Evolutionary conservation across 1,140 invertebrate species (phyloP), one percentile per base, ranked within the genome.

Genomic region (Psix sp.): DNA sequence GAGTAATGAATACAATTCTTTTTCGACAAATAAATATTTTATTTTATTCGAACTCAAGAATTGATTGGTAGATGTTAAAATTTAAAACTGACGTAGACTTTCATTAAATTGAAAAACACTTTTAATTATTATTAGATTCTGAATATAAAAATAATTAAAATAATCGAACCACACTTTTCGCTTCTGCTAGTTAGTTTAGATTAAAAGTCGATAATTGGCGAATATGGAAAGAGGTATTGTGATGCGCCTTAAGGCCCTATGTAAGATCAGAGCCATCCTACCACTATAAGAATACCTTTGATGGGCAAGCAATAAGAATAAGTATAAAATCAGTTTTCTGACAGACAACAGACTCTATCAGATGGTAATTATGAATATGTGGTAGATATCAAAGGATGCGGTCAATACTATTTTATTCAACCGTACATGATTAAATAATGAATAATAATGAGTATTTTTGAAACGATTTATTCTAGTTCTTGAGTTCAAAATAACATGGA

Each of bases 281-380:
- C 82, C 77, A 80, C 82, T 74, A 82, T 77, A 66, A 82, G 80
- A 79, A 84, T 84, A 80, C 79, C 77, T 86, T 85, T 86, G 85
- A 86, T 83, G 84, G 79, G 78, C 71, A 76, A 76, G 79, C 79
- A 86, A 86, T 76, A 86, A 80, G 79, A 86, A 83, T 78, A 86
- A 85, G 83, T 82, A 84, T 83, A 71, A 84, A 85, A 86, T 85
- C 84, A 82, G 78, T 80, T 78, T 82, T 82, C 66, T 80, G 80
- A 85, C 85, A 82, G 82, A 85, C 84, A 84, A 84, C 83, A 77
- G 82, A 86, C 84, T 85, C 84, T 86, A 87, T 87, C 84, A 85
- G 82, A 87, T 86, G 80, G 85, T 86, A 87, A 87, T 87, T 87
- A 87, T 83, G 84, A 84, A 82, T 82, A 82, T 82, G 81, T 67